Evolutionary conservation across 2,888 invertebrate species (phyloP), one percentile per base, ranked within the genome.

Genomic region (Heliconius aoede): DNA sequence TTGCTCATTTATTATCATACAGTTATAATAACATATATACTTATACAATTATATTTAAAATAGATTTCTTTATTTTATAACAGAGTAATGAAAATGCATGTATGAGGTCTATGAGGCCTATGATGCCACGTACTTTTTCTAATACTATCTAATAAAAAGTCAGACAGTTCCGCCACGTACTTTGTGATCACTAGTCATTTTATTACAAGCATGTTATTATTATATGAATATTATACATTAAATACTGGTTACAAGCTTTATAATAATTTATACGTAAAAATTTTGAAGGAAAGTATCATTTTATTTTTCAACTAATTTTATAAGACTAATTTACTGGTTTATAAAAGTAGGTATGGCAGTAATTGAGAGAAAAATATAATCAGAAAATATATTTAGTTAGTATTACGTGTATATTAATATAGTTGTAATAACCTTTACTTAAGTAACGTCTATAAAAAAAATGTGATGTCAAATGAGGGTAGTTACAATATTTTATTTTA

Each of bases 31-130:
- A 93, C 92, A 92, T 92, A 89, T 89, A 92, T 85, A 90, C 87
- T 90, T 89, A 84, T 93, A 93, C 91, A 93, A 85, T 92, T 89
- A 92, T 94, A 94, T 93, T 94, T 92, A 94, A 94, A 94, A 94
- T 94, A 94, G 90, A 93, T 90, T 90, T 91, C 88, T 90, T 91
- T 90, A 89, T 88, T 86, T 87, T 79, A 88, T 84, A 93, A 92
- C 91, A 93, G 89, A 79, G 76, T 80, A 55, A 77, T 73, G 76
- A 74, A 71, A 76, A 77, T 62, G 73, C 72, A 73, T 73, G 61
- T 78, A 75, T 67, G 75, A 78, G 72, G 72, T 75, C 64, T 77
- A 77, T 75, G 68, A 62, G 60, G 24, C 32, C 64, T 77, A 77
- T 75, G 68, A 62, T 51, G 21, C 32, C 72, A 62, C n/a, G 28